Percentiles rank a stretch among this genome's conserved stretches.
Evolutionary conservation across 2,797 vertebrate genomes (phyloP).

Genomic region (Falco naumanni): DNA sequence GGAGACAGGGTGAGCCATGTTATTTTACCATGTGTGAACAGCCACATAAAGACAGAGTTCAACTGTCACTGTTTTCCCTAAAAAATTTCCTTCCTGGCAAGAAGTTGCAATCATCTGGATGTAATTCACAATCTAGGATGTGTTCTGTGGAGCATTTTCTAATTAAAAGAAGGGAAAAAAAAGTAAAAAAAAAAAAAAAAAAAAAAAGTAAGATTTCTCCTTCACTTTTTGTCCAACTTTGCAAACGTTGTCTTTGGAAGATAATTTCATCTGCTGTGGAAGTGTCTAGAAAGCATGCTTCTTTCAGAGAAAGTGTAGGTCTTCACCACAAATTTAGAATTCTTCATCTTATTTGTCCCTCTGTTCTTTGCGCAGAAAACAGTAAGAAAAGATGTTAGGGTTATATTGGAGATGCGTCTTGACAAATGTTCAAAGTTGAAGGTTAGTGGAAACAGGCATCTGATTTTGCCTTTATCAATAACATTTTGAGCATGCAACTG

Average conservation of each 20-base stretch:
- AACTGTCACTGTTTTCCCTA: constrained; percentile 2
- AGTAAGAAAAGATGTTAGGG: neutral
- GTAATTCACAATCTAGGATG: constrained; percentile 28
- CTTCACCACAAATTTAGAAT: neutral
- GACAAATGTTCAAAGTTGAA: neutral
- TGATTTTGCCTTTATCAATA: neutral
- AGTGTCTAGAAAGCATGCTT: neutral
- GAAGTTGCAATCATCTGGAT: constrained; percentile 37
- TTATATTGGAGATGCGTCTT: accelerated
- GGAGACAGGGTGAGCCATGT: neutral
- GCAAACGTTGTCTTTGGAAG: neutral
- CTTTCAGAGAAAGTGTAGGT: neutral
- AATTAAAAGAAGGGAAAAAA: neutral
- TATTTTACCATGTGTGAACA: constrained; percentile 45
- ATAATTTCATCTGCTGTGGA: neutral
- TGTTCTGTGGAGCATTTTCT: neutral
- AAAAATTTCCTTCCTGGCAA: neutral
- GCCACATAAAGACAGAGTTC: constrained; percentile 36
- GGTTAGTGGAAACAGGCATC: neutral
- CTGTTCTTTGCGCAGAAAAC: neutral
- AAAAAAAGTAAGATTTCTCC: neutral
- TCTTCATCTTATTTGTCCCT: neutral
- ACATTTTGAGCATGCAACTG: neutral
- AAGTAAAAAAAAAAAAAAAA: too few relatives aligned
- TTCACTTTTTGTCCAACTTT: neutral